These are phyloP conservation scores for Aphaenogaster rudis DNA, from an alignment of 1,140 invertebrate genomes.

Conservation along the genomic window DNA sequence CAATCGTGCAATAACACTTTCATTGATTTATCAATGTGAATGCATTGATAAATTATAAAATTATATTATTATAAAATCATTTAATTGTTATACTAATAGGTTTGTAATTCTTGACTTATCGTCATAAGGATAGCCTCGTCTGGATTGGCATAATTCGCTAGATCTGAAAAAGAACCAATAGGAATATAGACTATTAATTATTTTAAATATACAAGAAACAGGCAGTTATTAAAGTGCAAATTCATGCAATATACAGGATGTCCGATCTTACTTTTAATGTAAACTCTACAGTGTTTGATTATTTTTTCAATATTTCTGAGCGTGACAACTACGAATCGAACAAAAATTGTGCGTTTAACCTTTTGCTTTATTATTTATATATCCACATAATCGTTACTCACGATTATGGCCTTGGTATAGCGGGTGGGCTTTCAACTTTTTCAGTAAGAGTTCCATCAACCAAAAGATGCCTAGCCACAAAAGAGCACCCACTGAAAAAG, in stretches of 20 bases:
- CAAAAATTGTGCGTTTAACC: background rate
- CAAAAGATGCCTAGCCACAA: constrained; percentile 89
- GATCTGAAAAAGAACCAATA: constrained; percentile 82
- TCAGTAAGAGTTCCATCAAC: constrained; percentile 87
- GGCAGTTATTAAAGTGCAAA: background rate
- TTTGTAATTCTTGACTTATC: constrained; percentile 85
- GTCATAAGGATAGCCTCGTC: constrained; percentile 88
- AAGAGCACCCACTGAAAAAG: constrained; percentile 91
- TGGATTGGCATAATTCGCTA: constrained; percentile 88
- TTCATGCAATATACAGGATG: background rate
- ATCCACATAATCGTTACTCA: constrained; percentile 84
- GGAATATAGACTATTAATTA: background rate
- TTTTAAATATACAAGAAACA: background rate
- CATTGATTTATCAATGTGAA: background rate
- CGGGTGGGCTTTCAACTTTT: constrained; percentile 81
- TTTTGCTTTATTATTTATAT: constrained; percentile 45
- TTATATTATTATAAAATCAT: constrained; percentile 24
- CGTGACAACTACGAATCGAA: background rate
- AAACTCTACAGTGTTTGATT: background rate
- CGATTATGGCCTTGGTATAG: constrained; percentile 84
- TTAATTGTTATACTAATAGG: constrained; percentile 77
- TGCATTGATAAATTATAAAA: constrained; percentile 10
- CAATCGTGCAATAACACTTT: background rate
- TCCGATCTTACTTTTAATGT: background rate
- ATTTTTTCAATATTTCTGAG: background rate